Evolutionary conservation across 2,888 invertebrate genomes (phyloP), one percentile per base, ranked within the genome.

Genomic region (Exephanes ischioxanthus): DNA sequence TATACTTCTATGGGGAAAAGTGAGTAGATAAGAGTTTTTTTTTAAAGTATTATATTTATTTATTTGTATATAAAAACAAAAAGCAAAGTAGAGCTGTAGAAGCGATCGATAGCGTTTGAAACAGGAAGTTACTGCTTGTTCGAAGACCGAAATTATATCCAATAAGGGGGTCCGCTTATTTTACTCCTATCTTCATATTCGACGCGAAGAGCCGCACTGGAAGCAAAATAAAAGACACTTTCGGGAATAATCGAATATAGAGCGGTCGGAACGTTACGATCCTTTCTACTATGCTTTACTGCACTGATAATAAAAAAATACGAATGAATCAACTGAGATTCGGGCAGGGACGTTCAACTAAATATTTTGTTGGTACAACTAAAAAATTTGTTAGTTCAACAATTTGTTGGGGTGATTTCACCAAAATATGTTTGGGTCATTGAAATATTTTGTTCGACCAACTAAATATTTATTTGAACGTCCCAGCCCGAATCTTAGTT

Each of bases 1-100:
- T 96, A 66, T 98, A 96, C 93, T 99, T 99, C 94, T 98, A 97
- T 94, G 97, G 97, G 7, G 95, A 96, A 80, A 95, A 94, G 97
- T 97, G 94, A 96, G 96, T 95, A 63, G 7, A 19, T 9, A 37
- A 41, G 7, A 41, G 33, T 22, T 33, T 58, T 58, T 58, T 58
- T 6, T 2, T 1, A 41, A 9, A 41, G 1, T 41, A 41, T 41
- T 41, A 2, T 7, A 41, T 41, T 51, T 16, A n/a, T 77, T 63
- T 67, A 77, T 72, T 41, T 33, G 33, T 33, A 33, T 33, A 33
- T 67, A 22, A 71, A 61, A 41, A 41, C 2, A 41, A 41, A 41
- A 41, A 41, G 11, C 3, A 53, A 16, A 63, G 7, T n/a, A n/a
- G 16, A 30, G 19, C 22, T n/a, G 30, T 5, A 3, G 76, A 53